Conservation (phyloP, 2,113 vertebrate species). For the Trichechus manatus region DNA sequence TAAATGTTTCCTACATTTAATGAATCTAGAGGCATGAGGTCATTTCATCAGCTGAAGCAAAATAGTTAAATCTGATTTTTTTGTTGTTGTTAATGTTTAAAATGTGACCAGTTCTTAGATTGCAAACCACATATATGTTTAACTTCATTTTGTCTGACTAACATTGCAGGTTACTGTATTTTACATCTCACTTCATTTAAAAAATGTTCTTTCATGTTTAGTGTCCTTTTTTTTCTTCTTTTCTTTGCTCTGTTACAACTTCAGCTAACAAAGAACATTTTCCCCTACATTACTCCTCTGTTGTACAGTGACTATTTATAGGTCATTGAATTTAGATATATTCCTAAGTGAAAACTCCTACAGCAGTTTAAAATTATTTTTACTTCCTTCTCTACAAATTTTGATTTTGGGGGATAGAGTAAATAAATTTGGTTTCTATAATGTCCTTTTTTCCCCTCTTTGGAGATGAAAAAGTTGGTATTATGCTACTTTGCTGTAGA, state of each 20-base stretch:
- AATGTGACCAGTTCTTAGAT: conserved; percentile 44
- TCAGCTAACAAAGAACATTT: conserved; percentile 64
- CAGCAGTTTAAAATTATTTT: conserved; percentile 56
- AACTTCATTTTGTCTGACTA: conserved; percentile 61
- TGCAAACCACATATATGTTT: background rate
- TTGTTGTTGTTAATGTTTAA: conserved; percentile 46
- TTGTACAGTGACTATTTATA: conserved; percentile 3
- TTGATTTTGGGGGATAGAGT: background rate
- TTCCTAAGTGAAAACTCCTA: conserved; percentile 53
- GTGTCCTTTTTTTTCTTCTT: background rate
- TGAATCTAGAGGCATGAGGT: conserved; percentile 21
- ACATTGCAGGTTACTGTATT: conserved; percentile 39
- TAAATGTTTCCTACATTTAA: background rate
- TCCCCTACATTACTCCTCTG: conserved; percentile 43
- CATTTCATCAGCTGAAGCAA: conserved; percentile 28
- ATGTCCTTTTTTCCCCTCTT: background rate
- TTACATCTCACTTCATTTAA: conserved; percentile 53
- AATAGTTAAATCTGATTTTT: conserved; percentile 51
- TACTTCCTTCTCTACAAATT: conserved; percentile 9
- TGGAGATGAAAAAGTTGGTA: conserved; percentile 56
- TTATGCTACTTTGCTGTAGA: conserved; percentile 71
- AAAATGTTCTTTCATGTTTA: conserved; percentile 60
- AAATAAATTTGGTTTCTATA: conserved; percentile 45
- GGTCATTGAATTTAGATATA: conserved; percentile 50
- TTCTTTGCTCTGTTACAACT: conserved; percentile 37